A percentile compares a stretch with the other conserved stretches of the same genome.
phyloP scores from a whole-genome alignment of 2,113 vertebrate genomes.

The Microcebus tavaratra region DNA sequence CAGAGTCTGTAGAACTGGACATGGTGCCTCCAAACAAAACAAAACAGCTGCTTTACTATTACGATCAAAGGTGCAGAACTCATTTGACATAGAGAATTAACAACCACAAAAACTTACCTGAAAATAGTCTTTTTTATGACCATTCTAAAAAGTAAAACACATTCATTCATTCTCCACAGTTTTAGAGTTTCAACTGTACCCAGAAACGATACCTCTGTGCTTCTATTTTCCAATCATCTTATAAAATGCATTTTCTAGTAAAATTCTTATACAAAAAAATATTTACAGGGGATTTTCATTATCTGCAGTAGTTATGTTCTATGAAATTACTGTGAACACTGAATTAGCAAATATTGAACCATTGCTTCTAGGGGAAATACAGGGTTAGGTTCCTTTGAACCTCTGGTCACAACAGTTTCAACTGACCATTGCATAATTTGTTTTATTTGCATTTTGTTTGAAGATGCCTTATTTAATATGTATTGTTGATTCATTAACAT shows the following conservation, averaged over 20 bases:
- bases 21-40: neutral
- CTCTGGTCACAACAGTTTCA: neutral
- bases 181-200: neutral
- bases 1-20: neutral
- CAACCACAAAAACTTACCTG: neutral
- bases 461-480: neutral
- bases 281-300: neutral
- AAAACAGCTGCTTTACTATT: neutral
- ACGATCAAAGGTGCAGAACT: neutral
- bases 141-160: neutral
- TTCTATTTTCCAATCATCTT: neutral
- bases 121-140: neutral
- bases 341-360: neutral
- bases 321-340: neutral
- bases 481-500: neutral
- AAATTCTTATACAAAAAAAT: neutral
- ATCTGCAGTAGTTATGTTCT: no score
- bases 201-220: neutral
- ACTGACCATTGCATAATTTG: neutral
- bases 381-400: neutral
- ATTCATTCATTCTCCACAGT: neutral
- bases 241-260: neutral
- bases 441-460: neutral
- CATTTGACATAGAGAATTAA: neutral
- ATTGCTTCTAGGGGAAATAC: neutral